Base-by-base conservation (phyloP, 2,888 invertebrate genomes). In the Axea sp. region DNA sequence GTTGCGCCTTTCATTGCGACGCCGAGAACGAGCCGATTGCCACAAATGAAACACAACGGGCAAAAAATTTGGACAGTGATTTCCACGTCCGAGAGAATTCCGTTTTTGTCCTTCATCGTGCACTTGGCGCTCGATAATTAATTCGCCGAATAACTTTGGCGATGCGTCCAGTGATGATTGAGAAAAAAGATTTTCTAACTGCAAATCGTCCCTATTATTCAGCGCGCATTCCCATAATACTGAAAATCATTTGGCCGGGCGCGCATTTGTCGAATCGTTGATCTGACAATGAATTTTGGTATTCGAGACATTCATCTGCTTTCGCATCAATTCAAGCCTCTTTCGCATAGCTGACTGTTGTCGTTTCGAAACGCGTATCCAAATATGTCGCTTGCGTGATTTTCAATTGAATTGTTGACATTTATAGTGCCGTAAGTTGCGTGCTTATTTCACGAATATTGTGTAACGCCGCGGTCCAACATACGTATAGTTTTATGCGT, bases 261-360 rank as follows among this genome's bases (percentile, higher is more conserved):
- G 47, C 41, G 39, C 73, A 65, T 73, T 55, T 65, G 33, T 59
- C 73, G 60, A 73, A 73, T 53, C 67, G 67, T 33, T 60, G 60
- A 67, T 73, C 73, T 53, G 47, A 73, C 65, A 67, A 67, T 64
- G 64, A 60, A 60, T 59, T 67, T 67, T 41, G 67, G 67, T 53
- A 73, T 67, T 73, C 60, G 60, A 67, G 73, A 67, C 59, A 73
- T 73, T 67, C 65, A 60, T 60, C 73, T 59, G 67, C 37, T 67
- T 53, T 62, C 55, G 71, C 55, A 71, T 71, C 55, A 71, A 71
- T 55, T 62, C 71, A 26, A 47, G 47, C 71, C 71, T 62, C 71
- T 71, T 71, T 71, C 62, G 49, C 71, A 71, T 71, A 55, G 49
- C 53, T 55, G 41, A 11, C 41, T 14, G 71, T 69, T 71, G 62